Percentiles rank a stretch among this genome's conserved stretches.
These are phyloP conservation scores for Centropus unirufus DNA, from an alignment of 2,113 vertebrate species.

Conservation along the genomic window DNA sequence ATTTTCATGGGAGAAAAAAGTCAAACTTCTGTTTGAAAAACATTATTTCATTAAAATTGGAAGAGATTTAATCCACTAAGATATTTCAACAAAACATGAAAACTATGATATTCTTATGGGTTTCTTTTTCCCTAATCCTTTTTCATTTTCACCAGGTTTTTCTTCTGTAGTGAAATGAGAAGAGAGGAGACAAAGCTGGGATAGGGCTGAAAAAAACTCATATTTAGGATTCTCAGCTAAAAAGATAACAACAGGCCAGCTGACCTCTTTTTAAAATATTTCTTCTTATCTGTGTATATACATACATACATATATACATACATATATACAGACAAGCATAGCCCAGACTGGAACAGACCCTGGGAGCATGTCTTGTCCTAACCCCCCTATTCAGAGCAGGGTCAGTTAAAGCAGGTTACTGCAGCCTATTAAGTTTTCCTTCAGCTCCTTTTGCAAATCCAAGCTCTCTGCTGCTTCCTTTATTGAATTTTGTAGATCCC, in stretches of 20 bases:
- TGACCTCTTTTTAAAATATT: background rate
- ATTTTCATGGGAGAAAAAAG: background rate
- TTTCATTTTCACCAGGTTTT: background rate
- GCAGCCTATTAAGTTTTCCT: background rate
- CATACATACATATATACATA: too few species aligned
- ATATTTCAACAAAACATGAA: background rate
- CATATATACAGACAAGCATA: background rate
- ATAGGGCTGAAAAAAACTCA: background rate
- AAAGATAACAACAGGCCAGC: background rate
- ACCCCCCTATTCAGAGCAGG: background rate
- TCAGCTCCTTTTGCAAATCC: background rate
- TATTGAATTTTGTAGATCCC: background rate
- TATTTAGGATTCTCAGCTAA: background rate
- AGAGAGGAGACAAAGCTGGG: background rate
- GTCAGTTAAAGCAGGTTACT: background rate
- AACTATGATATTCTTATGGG: background rate
- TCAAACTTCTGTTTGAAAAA: background rate
- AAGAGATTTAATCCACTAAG: background rate
- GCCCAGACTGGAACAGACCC: background rate
- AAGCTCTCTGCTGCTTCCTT: background rate
- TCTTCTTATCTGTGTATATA: background rate
- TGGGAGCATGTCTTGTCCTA: background rate
- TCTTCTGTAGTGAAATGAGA: background rate
- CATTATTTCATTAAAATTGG: background rate
- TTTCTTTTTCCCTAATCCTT: background rate